phyloP scores from a whole-genome alignment of 2,113 vertebrate species.

The Mixornis gularis region DNA sequence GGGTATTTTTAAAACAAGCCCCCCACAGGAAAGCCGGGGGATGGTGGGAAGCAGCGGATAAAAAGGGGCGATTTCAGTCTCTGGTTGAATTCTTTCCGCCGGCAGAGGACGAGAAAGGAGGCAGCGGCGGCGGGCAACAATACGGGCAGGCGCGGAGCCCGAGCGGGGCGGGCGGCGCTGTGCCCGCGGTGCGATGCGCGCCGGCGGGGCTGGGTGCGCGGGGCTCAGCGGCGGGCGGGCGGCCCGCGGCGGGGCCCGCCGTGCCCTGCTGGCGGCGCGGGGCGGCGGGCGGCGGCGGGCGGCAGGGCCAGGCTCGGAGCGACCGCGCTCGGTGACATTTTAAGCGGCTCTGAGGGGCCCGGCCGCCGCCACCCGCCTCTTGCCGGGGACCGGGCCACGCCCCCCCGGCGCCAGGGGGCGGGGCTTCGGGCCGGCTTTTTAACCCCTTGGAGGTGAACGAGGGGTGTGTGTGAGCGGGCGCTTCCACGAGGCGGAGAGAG shows the following conservation, averaged over 20 bases:
- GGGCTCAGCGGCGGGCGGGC: too few relatives aligned
- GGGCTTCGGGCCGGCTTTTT: background rate
- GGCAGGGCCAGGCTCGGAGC: too few relatives aligned
- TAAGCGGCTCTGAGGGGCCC: conserved; percentile 62
- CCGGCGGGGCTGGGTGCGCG: too few relatives aligned
- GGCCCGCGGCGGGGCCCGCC: too few relatives aligned
- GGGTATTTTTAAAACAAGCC: background rate
- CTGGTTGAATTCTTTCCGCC: background rate
- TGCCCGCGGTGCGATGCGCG: background rate
- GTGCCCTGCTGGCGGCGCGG: too few relatives aligned
- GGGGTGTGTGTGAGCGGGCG: background rate
- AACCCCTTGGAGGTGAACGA: background rate
- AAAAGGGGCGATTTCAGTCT: background rate
- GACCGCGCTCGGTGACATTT: conserved; percentile 30
- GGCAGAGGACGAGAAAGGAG: background rate
- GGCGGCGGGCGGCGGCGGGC: too few relatives aligned
- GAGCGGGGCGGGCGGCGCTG: background rate
- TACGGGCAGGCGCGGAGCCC: conserved; percentile 6
- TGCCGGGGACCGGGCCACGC: conserved; percentile 6
- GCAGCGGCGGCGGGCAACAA: background rate
- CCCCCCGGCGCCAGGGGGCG: background rate
- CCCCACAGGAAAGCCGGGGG: background rate
- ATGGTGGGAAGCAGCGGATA: background rate
- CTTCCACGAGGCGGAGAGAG: background rate
- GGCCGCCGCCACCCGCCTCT: conserved; percentile 57